These are phyloP conservation scores for Poeciliopsis turrubarensis DNA, from an alignment of 2,113 vertebrate species.

Conservation along the genomic window DNA sequence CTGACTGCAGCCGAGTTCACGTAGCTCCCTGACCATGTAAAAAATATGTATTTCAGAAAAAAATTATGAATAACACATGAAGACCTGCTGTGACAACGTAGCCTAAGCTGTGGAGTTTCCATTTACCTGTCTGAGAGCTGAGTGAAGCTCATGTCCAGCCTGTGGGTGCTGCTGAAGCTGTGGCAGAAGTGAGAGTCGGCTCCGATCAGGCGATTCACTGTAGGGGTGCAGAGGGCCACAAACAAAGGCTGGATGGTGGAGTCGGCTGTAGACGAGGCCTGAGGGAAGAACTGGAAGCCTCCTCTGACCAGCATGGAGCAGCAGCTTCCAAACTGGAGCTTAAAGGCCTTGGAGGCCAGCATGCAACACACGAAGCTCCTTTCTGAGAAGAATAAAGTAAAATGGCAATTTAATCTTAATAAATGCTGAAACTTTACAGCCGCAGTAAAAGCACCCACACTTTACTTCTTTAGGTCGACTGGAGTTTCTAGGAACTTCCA, in stretches of 20 bases:
- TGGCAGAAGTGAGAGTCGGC: neutral
- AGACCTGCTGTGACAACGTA: too few species aligned
- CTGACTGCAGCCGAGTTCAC: too few species aligned
- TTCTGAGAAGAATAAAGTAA: conserved; percentile 66
- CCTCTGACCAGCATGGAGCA: conserved; percentile 76
- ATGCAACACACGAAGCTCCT: conserved; percentile 80
- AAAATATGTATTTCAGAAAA: too few species aligned
- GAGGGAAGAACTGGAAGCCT: conserved; percentile 60
- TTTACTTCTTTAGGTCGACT: too few species aligned
- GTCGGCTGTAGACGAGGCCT: conserved; percentile 14
- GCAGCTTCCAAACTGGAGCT: conserved; percentile 61
- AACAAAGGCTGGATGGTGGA: conserved; percentile 59
- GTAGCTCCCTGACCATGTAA: too few species aligned
- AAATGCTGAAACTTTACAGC: neutral
- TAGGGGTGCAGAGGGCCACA: conserved; percentile 80
- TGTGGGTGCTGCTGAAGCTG: conserved; percentile 77
- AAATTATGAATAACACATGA: too few species aligned
- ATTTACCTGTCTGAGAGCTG: conserved; percentile 71
- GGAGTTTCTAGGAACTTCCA: too few species aligned
- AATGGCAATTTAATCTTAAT: neutral
- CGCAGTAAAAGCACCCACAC: neutral
- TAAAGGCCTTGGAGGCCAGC: conserved; percentile 65
- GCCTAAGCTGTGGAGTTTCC: accelerated
- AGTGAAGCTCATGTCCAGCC: conserved; percentile 80
- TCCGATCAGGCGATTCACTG: conserved; percentile 38